Evolutionary conservation across 2,113 vertebrate species (phyloP).

Genomic region (Eira barbara): DNA sequence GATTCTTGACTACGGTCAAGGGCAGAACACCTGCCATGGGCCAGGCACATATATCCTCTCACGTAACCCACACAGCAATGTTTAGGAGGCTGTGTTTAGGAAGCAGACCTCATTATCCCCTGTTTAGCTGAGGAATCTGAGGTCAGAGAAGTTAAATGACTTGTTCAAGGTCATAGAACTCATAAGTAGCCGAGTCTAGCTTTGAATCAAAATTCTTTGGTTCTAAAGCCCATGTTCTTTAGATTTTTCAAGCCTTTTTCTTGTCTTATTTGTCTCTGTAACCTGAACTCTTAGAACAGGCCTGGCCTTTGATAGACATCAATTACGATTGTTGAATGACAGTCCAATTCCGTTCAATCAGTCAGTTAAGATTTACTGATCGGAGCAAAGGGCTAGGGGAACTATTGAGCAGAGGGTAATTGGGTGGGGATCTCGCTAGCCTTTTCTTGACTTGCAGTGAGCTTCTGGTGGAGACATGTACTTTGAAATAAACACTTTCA

Average conservation of each 20-base stretch:
- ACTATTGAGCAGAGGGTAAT: not conserved
- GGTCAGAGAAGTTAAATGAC: not conserved
- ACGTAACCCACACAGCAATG: not conserved
- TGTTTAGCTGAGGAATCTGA: not conserved
- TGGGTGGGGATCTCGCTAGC: constrained; percentile 35
- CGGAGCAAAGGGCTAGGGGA: not conserved
- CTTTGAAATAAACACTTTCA: constrained; percentile 57
- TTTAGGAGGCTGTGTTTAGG: not conserved
- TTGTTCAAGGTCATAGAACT: not conserved
- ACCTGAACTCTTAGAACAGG: not conserved
- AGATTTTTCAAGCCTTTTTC: not conserved
- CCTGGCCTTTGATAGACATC: not conserved
- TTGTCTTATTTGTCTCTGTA: not conserved
- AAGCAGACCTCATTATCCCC: not conserved
- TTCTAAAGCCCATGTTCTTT: not conserved
- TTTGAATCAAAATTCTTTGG: not conserved
- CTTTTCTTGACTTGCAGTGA: constrained; percentile 56
- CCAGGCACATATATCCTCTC: not conserved
- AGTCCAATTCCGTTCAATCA: not conserved
- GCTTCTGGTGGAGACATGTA: constrained; percentile 55
- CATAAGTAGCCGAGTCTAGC: not conserved
- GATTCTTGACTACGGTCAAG: not conserved
- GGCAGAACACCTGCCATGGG: not conserved
- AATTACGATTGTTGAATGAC: not conserved
- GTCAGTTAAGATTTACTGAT: not conserved